These are phyloP conservation scores for Neoaliturus tenellus DNA, from an alignment of 2,888 invertebrate genomes.

Conservation along the genomic window DNA sequence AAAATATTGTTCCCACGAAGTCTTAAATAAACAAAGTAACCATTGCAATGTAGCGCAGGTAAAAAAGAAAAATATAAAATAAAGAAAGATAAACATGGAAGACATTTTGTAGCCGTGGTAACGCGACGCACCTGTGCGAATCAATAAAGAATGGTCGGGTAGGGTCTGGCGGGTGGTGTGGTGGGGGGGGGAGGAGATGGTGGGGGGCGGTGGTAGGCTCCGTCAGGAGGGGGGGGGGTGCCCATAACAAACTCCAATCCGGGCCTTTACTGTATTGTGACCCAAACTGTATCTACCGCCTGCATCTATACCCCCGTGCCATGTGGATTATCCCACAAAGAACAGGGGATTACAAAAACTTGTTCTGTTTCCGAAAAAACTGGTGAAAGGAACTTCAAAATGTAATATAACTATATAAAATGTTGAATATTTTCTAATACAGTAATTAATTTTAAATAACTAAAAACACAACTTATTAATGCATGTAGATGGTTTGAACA, in stretches of 20 bases:
- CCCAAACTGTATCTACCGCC: not conserved
- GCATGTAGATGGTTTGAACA: too few relatives aligned
- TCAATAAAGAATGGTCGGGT: constrained; percentile 28
- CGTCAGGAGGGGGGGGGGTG: not conserved
- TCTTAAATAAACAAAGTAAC: too few relatives aligned
- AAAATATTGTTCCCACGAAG: too few relatives aligned
- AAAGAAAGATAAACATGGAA: not conserved
- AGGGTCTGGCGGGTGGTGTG: not conserved
- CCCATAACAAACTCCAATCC: constrained; percentile 1
- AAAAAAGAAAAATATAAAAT: not conserved
- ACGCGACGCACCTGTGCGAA: constrained; percentile 29
- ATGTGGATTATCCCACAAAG: too few relatives aligned
- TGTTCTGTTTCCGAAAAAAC: too few relatives aligned
- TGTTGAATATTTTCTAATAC: too few relatives aligned
- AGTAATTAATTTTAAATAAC: too few relatives aligned
- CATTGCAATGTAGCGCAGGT: too few relatives aligned
- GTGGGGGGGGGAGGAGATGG: not conserved
- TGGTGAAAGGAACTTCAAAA: too few relatives aligned
- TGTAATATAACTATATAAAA: too few relatives aligned
- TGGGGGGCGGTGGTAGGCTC: not conserved
- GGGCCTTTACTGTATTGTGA: not conserved
- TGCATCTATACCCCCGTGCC: not conserved
- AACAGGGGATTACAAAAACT: too few relatives aligned
- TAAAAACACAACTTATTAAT: too few relatives aligned
- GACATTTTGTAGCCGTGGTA: constrained; percentile 22